Evolutionary conservation across 1,140 invertebrate species (phyloP).

Genomic region (Leptoteleia sp.): DNA sequence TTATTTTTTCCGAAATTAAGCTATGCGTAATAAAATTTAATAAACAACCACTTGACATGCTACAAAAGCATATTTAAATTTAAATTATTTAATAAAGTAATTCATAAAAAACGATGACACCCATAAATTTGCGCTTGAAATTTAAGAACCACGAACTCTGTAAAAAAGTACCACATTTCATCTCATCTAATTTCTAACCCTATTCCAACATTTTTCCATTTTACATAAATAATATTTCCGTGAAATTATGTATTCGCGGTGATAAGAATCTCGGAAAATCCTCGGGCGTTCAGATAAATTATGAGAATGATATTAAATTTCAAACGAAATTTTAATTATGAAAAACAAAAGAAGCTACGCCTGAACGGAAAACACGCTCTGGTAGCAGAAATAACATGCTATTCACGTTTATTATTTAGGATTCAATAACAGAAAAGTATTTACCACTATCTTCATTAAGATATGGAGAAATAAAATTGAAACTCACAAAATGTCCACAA

Average conservation of each 20-base stretch:
- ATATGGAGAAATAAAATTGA: too few relatives aligned
- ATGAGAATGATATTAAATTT: constrained; percentile 76
- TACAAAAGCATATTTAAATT: too few relatives aligned
- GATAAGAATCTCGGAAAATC: constrained; percentile 69
- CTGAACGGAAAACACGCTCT: too few relatives aligned
- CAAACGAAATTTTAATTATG: constrained; percentile 76
- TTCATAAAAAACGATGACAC: too few relatives aligned
- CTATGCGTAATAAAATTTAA: too few relatives aligned
- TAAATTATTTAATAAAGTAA: too few relatives aligned
- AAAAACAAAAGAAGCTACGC: constrained; percentile 72
- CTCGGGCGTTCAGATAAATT: constrained; percentile 67
- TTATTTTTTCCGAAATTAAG: too few relatives aligned
- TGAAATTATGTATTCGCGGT: constrained; percentile 71
- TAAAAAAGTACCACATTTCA: constrained; percentile 14
- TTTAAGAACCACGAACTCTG: too few relatives aligned
- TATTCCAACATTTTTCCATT: constrained; percentile 46
- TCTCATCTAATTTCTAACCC: constrained; percentile 39
- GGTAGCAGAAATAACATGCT: constrained; percentile 26
- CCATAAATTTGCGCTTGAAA: background rate
- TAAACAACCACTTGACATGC: too few relatives aligned
- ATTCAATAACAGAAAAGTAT: too few relatives aligned
- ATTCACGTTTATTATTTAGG: constrained; percentile 69
- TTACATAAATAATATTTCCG: constrained; percentile 75
- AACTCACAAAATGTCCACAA: too few relatives aligned
- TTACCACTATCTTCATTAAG: too few relatives aligned